Conservation (phyloP, 2,797 vertebrate genomes). For the Poeciliopsis presidionis region DNA sequence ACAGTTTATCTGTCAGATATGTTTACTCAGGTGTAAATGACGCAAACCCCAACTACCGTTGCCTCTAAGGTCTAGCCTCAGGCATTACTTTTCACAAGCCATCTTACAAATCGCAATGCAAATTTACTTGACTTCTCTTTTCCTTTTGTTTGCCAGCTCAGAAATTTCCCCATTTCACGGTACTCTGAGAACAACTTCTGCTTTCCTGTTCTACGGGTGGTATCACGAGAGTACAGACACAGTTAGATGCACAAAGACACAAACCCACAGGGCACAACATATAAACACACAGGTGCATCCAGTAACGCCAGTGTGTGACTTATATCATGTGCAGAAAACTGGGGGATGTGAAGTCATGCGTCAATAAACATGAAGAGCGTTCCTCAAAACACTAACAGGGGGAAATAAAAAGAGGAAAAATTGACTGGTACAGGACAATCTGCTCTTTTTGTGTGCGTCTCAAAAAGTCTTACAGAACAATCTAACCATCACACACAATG, state of each 20-base stretch:
- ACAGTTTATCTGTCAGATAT: slow-evolving; percentile 16
- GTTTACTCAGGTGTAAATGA: slow-evolving; percentile 53
- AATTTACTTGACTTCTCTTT: slow-evolving; percentile 70
- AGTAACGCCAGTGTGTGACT: slow-evolving; percentile 1
- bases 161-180: slow-evolving; percentile 62
- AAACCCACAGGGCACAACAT: slow-evolving; percentile 1
- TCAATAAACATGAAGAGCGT: slow-evolving; percentile 41
- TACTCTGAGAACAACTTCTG: slow-evolving; percentile 60
- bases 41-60: slow-evolving; percentile 36
- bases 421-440: background rate
- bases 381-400: slow-evolving; percentile 60
- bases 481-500: background rate
- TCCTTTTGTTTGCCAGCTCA: slow-evolving; percentile 63
- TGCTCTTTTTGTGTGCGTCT: background rate
- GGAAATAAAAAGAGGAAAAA: slow-evolving; percentile 34
- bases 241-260: slow-evolving; percentile 6
- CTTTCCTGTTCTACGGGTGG: slow-evolving; percentile 51
- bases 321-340: slow-evolving; percentile 5
- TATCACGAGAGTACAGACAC: slow-evolving; percentile 17
- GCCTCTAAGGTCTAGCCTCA: slow-evolving; percentile 32
- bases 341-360: slow-evolving; percentile 6
- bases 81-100: slow-evolving; percentile 51
- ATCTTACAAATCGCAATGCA: slow-evolving; percentile 57
- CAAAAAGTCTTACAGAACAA: slow-evolving; percentile 8
- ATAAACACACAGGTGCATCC: slow-evolving; percentile 28